phyloP scores from a whole-genome alignment of 2,113 vertebrate genomes.

The Monarcha castaneiventris region DNA sequence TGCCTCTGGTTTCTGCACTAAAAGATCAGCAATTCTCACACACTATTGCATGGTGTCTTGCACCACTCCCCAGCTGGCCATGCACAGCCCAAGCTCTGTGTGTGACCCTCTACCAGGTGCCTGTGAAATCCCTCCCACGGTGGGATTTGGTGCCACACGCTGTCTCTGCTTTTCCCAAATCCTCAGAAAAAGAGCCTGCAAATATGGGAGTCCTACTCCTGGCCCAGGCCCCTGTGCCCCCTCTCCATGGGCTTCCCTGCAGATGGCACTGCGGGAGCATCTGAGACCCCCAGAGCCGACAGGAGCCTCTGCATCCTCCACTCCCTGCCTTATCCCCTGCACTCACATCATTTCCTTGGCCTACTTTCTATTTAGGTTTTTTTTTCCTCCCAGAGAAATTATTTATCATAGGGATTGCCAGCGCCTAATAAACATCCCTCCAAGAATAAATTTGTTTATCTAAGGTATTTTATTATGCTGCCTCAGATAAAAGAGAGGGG shows the following conservation, averaged over 20 bases:
- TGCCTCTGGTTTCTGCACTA: neutral
- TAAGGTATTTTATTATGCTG: slow-evolving; percentile 69
- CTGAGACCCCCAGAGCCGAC: neutral
- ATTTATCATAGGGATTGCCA: slow-evolving; percentile 57
- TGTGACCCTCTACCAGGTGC: neutral
- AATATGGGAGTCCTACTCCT: neutral
- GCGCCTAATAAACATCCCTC: slow-evolving; percentile 55
- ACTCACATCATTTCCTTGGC: slow-evolving; percentile 14
- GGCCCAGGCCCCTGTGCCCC: neutral
- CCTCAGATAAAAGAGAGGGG: slow-evolving; percentile 49
- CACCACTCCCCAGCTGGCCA: neutral
- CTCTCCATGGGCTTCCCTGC: neutral
- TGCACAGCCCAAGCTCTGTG: accelerated
- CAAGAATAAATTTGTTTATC: slow-evolving; percentile 71
- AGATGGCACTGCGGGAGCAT: neutral
- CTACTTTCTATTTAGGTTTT: slow-evolving; percentile 13
- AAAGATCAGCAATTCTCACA: neutral
- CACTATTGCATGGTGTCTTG: neutral
- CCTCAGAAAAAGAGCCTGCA: neutral
- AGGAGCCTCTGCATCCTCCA: neutral
- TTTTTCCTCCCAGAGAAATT: slow-evolving; percentile 43
- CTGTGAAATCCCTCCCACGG: accelerated
- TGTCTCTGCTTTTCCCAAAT: neutral
- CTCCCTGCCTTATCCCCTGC: neutral
- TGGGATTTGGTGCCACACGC: accelerated